Conservation (phyloP, 2,113 vertebrate genomes). For the Mormyrus lacerda region DNA sequence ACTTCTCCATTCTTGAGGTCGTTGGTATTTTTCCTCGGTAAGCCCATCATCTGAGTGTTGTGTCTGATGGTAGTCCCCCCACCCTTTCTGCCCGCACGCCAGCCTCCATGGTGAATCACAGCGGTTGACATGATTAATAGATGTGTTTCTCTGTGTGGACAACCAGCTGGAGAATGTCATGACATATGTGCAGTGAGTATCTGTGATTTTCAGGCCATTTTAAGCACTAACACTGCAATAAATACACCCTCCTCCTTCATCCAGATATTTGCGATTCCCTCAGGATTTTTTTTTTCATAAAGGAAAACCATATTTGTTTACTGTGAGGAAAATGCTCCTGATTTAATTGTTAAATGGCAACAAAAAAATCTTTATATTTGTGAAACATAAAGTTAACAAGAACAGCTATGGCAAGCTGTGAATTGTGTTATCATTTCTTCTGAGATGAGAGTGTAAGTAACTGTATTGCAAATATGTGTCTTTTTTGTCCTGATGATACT, state of each 20-base stretch:
- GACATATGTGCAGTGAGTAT: slow-evolving; percentile 12
- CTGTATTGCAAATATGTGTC: neutral
- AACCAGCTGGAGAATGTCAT: slow-evolving; percentile 28
- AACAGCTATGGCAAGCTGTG: neutral
- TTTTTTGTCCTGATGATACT: neutral
- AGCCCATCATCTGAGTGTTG: slow-evolving; percentile 13
- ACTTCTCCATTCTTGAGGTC: neutral
- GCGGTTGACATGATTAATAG: slow-evolving; percentile 11
- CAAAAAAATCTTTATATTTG: neutral
- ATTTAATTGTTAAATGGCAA: neutral
- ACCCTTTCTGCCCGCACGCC: neutral
- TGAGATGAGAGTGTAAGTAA: neutral
- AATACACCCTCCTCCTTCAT: neutral
- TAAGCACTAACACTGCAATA: neutral
- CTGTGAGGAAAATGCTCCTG: neutral
- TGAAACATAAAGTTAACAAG: neutral
- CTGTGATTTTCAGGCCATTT: slow-evolving; percentile 26
- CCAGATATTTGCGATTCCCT: neutral
- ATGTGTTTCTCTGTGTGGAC: neutral
- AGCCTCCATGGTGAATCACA: slow-evolving; percentile 1
- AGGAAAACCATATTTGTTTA: neutral
- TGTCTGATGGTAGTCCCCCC: neutral
- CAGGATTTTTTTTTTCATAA: neutral
- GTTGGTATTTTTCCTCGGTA: slow-evolving; percentile 9
- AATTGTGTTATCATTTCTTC: neutral